Base-by-base conservation (phyloP, 2,888 invertebrate genomes). In the Nebria salina region DNA sequence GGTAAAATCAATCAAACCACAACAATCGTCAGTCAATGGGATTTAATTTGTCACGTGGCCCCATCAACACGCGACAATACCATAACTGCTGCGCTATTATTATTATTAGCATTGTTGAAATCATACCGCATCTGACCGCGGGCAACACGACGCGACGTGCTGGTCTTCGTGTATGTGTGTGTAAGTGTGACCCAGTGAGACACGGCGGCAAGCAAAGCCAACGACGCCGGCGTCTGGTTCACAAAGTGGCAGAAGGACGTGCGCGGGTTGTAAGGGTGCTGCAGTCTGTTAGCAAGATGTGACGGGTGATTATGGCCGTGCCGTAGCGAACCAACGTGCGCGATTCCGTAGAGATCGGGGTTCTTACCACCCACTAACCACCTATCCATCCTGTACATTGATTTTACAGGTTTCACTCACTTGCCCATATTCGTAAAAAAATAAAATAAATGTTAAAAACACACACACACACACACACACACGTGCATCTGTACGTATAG, bases 351-450 rank as follows among this genome's bases (percentile, higher is more conserved):
- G 73, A 26, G n/a, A 43, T 43, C 42, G 41, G 54, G 34, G 54
- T 1, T 54, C 54, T 11, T 13, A 13, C 54, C 54, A 54, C 54
- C 54, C 54, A 11, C 54, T 54, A 54, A 54, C 54, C 54, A 54
- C 70, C 70, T 26, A 41, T 87, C 86, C 84, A 42, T 87, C 86
- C 84, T 87, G 86, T 88, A 87, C 88, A 88, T 88, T 87, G 88
- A 88, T 89, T 89, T 88, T 88, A 87, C 87, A 86, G 86, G 86
- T 86, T 85, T 85, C 85, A 85, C 85, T 85, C 85, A 85, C 85
- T 84, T 85, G 85, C 83, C 83, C 66, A 70, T 70, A 9, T 9
- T 34, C 78, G 68, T 43, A 54, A 11, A 74, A 26, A 81, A 34
- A 13, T 9, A 75, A n/a, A 41, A n/a, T 2, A 41, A 41, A 11